A percentile compares a stretch with the other conserved stretches of the same genome.
Conservation (phyloP, 2,113 vertebrate genomes). For the Buteo buteo region DNA sequence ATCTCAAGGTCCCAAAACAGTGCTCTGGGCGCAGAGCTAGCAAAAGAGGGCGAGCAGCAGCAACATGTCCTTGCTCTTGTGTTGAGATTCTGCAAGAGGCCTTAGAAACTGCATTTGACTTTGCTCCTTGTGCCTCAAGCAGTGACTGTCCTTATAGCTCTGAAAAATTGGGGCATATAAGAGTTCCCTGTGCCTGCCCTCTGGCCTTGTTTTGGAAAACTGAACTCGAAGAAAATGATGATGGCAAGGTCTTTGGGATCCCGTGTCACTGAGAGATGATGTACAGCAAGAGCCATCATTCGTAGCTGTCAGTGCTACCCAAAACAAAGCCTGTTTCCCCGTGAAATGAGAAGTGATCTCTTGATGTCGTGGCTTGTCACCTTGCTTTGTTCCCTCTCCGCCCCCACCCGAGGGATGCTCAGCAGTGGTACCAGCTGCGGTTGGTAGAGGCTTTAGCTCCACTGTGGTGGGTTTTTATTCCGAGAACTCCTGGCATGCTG, state of each 20-base stretch:
- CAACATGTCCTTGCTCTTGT: rapidly evolving
- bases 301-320: neutral
- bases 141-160: neutral
- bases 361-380: rapidly evolving
- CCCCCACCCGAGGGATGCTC: neutral
- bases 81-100: neutral
- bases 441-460: neutral
- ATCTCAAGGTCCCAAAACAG: neutral
- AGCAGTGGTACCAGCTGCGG: neutral
- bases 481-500: neutral
- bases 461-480: neutral
- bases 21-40: neutral
- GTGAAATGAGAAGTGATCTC: neutral
- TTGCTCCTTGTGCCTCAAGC: neutral
- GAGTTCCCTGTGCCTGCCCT: neutral
- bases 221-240: neutral
- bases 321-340: neutral
- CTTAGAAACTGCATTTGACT: neutral
- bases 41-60: neutral
- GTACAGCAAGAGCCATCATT: neutral
- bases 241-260: neutral
- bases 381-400: neutral
- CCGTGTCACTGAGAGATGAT: rapidly evolving
- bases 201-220: neutral
- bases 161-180: neutral